Percentiles rank a stretch among this genome's conserved stretches.
phyloP scores from a whole-genome alignment of 2,113 vertebrate genomes.

The Talpa occidentalis region DNA sequence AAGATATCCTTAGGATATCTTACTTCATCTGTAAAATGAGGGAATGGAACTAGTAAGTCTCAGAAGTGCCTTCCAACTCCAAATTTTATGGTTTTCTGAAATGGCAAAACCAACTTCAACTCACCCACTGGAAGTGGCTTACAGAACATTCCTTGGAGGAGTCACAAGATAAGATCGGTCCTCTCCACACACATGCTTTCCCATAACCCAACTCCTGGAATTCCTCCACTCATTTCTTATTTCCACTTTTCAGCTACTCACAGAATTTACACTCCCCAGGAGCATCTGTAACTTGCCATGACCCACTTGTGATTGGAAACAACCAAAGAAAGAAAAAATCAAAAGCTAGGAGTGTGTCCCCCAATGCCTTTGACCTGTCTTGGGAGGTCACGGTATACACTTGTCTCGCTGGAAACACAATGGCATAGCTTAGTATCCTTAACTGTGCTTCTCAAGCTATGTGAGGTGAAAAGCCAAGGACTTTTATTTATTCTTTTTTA shows the following conservation, averaged over 20 bases:
- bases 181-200: not conserved
- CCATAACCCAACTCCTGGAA: not conserved
- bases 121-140: not conserved
- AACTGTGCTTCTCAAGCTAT: not conserved
- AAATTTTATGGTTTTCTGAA: not conserved
- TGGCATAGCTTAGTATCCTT: not conserved
- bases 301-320: not conserved
- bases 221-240: not conserved
- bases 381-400: rapidly evolving
- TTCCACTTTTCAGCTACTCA: not conserved
- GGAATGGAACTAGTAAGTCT: not conserved
- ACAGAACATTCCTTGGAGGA: not conserved
- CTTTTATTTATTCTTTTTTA: too few species aligned
- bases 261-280: not conserved
- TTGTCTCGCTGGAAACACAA: not conserved
- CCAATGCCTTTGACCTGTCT: not conserved
- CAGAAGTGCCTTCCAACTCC: not conserved
- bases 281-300: not conserved
- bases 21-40: conserved; percentile 36
- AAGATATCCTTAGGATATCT: not conserved
- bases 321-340: not conserved
- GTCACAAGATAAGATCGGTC: not conserved
- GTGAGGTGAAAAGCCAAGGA: not conserved
- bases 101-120: not conserved
- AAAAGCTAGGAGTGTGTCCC: not conserved